Evolutionary conservation across 2,113 vertebrate genomes (phyloP).

Genomic region (Tylochromis polylepis): DNA sequence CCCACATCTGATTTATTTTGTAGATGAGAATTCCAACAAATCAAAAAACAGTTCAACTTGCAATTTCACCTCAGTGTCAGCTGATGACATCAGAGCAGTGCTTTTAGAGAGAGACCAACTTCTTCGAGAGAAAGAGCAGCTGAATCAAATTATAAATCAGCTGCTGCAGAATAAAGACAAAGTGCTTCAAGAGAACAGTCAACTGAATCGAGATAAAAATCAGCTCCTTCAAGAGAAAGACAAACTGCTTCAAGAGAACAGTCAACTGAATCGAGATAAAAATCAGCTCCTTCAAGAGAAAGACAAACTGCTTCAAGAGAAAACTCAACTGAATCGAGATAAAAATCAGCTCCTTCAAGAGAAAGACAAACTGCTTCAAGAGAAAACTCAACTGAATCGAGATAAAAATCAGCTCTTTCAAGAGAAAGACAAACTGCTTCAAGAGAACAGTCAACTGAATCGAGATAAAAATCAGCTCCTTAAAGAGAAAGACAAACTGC

Average conservation of each 20-base stretch:
- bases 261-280: accelerated
- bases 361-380: too few relatives aligned
- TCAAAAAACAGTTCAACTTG: not conserved
- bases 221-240: too few relatives aligned
- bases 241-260: too few relatives aligned
- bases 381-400: not conserved
- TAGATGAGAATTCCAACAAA: not conserved
- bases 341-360: not conserved
- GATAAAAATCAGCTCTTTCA: accelerated
- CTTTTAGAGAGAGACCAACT: not conserved
- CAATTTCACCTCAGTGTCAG: not conserved
- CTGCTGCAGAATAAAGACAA: not conserved
- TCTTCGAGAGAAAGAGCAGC: not conserved
- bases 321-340: not conserved
- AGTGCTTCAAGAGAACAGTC: not conserved
- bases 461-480: not conserved
- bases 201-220: accelerated
- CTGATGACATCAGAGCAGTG: not conserved
- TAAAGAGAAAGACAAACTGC: too few relatives aligned
- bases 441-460: not conserved
- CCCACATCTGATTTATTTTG: not conserved
- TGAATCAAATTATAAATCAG: not conserved
- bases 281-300: too few relatives aligned
- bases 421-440: too few relatives aligned
- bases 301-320: too few relatives aligned